These are phyloP conservation scores for Drosophila suzukii DNA, from an alignment of 1,140 invertebrate genomes.

Conservation along the genomic window DNA sequence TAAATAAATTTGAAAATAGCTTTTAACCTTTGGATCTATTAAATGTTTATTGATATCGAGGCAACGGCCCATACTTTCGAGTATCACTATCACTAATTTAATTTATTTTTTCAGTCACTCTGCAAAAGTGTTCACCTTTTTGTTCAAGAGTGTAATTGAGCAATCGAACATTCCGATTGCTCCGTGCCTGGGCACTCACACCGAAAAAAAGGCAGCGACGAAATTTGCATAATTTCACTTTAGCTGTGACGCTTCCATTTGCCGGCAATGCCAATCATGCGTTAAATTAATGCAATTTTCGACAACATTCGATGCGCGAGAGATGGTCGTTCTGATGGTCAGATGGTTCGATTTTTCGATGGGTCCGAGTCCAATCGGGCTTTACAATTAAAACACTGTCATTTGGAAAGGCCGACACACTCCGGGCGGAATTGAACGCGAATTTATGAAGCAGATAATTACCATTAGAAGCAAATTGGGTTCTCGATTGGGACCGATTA, in stretches of 20 bases:
- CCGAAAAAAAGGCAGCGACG: conserved; percentile 20
- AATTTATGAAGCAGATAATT: conserved; percentile 78
- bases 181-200: conserved; percentile 15
- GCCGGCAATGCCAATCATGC: conserved; percentile 67
- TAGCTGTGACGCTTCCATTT: conserved; percentile 56
- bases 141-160: conserved; percentile 58
- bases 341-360: not conserved
- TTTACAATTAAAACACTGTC: conserved; percentile 67
- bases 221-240: conserved; percentile 66
- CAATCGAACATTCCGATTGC: conserved; percentile 42
- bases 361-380: not conserved
- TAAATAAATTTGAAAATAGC: no score
- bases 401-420: conserved; percentile 24
- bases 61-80: not conserved
- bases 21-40: no score
- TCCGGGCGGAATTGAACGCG: conserved; percentile 45
- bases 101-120: conserved; percentile 1
- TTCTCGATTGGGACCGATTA: conserved; percentile 26
- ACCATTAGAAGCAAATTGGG: conserved; percentile 56
- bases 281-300: conserved; percentile 83
- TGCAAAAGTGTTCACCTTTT: not conserved
- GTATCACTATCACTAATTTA: not conserved
- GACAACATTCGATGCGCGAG: conserved; percentile 40
- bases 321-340: conserved; percentile 25
- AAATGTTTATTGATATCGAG: no score